phyloP scores from a whole-genome alignment of 2,113 vertebrate genomes.

The Etheostoma spectabile region DNA sequence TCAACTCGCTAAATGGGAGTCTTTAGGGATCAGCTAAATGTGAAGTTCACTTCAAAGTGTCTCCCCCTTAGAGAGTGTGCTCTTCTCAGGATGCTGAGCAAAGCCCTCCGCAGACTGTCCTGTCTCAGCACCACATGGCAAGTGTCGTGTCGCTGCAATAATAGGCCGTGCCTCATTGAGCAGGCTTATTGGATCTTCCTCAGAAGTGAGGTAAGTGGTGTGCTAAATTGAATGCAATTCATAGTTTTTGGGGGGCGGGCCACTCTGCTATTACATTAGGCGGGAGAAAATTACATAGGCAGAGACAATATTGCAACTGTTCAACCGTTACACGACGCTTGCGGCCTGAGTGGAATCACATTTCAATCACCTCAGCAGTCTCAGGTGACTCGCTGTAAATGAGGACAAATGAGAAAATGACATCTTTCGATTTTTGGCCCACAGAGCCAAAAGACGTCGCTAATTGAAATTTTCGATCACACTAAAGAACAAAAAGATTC shows the following conservation, averaged over 20 bases:
- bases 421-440: conserved; percentile 55
- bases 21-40: background rate
- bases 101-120: conserved; percentile 29
- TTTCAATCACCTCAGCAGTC: conserved; percentile 66
- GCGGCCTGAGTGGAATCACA: conserved; percentile 53
- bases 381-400: conserved; percentile 64
- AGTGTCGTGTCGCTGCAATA: conserved; percentile 72
- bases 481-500: conserved; percentile 33
- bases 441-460: conserved; percentile 26
- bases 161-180: conserved; percentile 79
- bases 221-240: conserved; percentile 77
- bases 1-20: background rate
- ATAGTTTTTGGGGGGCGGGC: conserved; percentile 69
- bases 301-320: conserved; percentile 68
- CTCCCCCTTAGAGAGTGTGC: background rate
- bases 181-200: conserved; percentile 82
- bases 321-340: conserved; percentile 52
- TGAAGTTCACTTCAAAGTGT: conserved; percentile 32
- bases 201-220: conserved; percentile 76
- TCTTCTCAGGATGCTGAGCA: conserved; percentile 9
- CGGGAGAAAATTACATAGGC: conserved; percentile 69
- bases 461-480: conserved; percentile 73
- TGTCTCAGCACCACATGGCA: conserved; percentile 50
- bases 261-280: conserved; percentile 67
- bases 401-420: conserved; percentile 71